A percentile compares a stretch with the other conserved stretches of the same genome.
phyloP scores from a whole-genome alignment of 2,797 vertebrate genomes.

The Pantherophis vulpinus region DNA sequence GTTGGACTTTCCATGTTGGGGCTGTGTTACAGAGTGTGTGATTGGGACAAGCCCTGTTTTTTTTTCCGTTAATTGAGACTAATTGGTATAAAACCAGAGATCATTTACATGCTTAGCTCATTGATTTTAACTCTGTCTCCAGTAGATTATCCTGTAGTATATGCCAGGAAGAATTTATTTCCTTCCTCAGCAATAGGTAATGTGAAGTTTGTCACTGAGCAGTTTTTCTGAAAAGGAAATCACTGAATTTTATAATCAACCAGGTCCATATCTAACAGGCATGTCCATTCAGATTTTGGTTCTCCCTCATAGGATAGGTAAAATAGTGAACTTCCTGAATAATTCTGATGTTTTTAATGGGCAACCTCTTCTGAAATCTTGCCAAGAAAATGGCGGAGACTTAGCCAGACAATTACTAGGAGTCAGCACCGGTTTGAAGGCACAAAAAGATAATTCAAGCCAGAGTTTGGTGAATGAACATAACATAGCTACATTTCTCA shows the following conservation, averaged over 20 bases:
- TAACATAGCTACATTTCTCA: not conserved
- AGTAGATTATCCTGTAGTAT: not conserved
- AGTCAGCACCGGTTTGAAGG: not conserved
- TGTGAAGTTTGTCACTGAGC: not conserved
- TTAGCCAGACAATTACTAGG: not conserved
- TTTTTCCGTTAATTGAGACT: slow-evolving; percentile 22
- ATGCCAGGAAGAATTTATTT: slow-evolving; percentile 4
- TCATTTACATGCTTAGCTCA: slow-evolving; percentile 17
- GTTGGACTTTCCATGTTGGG: not conserved
- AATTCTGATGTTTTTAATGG: not conserved
- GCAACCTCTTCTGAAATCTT: not conserved
- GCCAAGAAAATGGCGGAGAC: not conserved
- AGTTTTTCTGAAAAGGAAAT: not conserved
- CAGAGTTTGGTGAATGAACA: not conserved
- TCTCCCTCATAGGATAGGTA: not conserved
- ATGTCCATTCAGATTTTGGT: not conserved
- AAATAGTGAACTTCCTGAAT: not conserved
- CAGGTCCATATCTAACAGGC: not conserved
- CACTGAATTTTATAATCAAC: not conserved
- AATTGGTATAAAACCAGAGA: slow-evolving; percentile 25
- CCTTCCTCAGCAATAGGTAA: not conserved
- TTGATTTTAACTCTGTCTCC: slow-evolving; percentile 25
- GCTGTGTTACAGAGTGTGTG: not conserved
- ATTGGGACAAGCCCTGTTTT: not conserved
- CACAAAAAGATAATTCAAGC: not conserved